Conservation (phyloP, 2,797 vertebrate species). For the Pristis pectinata region DNA sequence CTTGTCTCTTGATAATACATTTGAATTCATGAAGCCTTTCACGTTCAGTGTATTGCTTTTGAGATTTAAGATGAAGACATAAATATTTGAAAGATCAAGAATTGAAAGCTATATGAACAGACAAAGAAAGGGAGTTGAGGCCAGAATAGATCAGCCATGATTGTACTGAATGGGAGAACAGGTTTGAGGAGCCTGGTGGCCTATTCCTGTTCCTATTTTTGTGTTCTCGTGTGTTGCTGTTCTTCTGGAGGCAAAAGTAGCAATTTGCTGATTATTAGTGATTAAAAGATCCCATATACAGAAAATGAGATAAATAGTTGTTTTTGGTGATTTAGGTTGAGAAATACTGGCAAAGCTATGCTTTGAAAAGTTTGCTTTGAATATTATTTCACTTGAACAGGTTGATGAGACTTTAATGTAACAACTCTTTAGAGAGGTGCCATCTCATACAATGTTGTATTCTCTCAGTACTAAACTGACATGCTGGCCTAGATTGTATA, state of each 20-base stretch:
- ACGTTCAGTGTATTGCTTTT: neutral
- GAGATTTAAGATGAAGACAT: neutral
- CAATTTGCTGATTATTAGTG: neutral
- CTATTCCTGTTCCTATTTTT: too few species aligned
- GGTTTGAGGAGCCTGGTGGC: too few species aligned
- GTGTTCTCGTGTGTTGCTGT: neutral
- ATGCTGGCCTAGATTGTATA: neutral
- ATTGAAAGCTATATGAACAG: too few species aligned
- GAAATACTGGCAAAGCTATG: neutral
- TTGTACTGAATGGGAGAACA: too few species aligned
- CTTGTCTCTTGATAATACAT: neutral
- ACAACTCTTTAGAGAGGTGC: neutral
- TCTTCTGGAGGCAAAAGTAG: neutral
- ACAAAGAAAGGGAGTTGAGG: too few species aligned
- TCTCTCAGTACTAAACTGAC: neutral
- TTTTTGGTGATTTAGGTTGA: neutral
- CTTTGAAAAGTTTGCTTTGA: neutral
- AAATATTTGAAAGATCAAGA: too few species aligned
- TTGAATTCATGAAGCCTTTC: neutral
- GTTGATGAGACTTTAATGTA: neutral
- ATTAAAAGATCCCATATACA: neutral
- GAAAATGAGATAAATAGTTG: neutral
- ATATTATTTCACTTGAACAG: neutral
- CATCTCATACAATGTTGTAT: neutral
- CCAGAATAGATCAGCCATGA: too few species aligned